Evolutionary conservation across 2,888 invertebrate genomes (phyloP).

Genomic region (Mythimna albipuncta): DNA sequence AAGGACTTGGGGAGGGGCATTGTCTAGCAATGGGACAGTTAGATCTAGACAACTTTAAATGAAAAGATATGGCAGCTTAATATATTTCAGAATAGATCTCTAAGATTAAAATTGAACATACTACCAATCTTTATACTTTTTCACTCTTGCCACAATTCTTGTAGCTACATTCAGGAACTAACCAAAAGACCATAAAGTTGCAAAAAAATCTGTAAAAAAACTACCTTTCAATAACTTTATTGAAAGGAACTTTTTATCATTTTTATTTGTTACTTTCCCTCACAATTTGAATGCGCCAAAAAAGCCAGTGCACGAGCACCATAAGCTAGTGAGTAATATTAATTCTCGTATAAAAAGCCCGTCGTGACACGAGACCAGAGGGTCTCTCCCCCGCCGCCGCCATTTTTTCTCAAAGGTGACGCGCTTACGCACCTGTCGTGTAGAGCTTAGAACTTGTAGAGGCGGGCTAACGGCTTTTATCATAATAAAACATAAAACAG

Average conservation of each 20-base stretch:
- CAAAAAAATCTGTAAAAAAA: not conserved
- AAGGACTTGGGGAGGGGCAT: too few relatives aligned
- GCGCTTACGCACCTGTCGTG: slow-evolving; percentile 84
- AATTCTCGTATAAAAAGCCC: slow-evolving; percentile 67
- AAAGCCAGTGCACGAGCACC: slow-evolving; percentile 38
- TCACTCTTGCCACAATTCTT: too few relatives aligned
- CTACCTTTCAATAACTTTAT: not conserved
- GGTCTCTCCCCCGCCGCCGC: slow-evolving; percentile 76
- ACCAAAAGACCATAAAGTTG: not conserved
- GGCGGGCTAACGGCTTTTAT: not conserved
- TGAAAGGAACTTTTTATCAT: not conserved
- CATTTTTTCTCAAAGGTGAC: slow-evolving; percentile 85
- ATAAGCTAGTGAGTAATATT: slow-evolving; percentile 51
- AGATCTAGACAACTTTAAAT: too few relatives aligned
- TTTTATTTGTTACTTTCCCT: not conserved
- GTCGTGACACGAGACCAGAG: slow-evolving; percentile 68
- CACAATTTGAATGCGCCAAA: not conserved
- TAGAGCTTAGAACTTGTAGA: slow-evolving; percentile 66
- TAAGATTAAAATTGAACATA: not conserved
- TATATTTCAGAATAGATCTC: not conserved
- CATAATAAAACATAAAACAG: too few relatives aligned
- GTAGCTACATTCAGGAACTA: not conserved
- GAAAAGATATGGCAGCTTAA: not conserved
- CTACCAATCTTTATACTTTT: not conserved
- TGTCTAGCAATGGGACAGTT: too few relatives aligned